phyloP scores from a whole-genome alignment of 1,140 invertebrate genomes.

The Ceratitis capitata region DNA sequence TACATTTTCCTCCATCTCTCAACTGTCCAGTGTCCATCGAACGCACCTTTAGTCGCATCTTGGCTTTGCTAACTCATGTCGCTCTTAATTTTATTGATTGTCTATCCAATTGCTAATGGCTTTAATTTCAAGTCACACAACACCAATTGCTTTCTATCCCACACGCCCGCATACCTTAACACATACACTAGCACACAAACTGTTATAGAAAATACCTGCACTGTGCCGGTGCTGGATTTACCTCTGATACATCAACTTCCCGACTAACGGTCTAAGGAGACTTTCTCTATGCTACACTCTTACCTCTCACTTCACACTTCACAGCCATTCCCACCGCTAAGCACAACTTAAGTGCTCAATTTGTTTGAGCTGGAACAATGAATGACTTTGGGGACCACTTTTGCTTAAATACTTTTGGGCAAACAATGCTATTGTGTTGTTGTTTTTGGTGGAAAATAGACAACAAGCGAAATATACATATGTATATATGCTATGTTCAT shows the following conservation, averaged over 20 bases:
- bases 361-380: constrained; percentile 4
- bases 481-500: no score
- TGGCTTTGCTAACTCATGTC: not conserved
- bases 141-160: not conserved
- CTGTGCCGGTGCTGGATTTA: constrained; percentile 11
- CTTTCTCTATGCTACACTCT: not conserved
- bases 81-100: constrained; percentile 37
- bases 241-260: not conserved
- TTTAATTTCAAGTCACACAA: constrained; percentile 16
- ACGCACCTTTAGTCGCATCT: not conserved
- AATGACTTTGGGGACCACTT: constrained; percentile 13
- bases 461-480: no score
- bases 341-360: constrained; percentile 17
- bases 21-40: not conserved
- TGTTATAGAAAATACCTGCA: not conserved
- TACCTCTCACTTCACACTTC: not conserved
- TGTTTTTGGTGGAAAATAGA: no score
- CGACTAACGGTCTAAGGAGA: not conserved
- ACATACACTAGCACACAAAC: not conserved
- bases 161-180: not conserved
- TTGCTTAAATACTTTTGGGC: constrained; percentile 38
- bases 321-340: not conserved
- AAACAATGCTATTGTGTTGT: constrained; percentile 24
- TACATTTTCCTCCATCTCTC: not conserved
- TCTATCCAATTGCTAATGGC: constrained; percentile 16